phyloP scores from a whole-genome alignment of 2,888 invertebrate species.

The Cosmia pyralina region DNA sequence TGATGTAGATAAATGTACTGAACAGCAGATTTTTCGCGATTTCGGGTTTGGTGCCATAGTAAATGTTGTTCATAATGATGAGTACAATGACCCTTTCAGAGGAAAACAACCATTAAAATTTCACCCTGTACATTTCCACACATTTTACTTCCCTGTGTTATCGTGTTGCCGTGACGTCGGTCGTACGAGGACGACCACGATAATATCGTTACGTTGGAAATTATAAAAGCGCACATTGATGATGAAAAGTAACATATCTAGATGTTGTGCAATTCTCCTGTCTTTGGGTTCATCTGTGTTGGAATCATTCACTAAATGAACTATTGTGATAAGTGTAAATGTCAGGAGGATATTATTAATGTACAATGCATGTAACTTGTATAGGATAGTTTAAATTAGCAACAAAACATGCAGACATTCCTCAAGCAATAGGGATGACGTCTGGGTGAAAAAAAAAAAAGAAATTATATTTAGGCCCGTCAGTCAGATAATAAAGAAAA shows the following conservation, averaged over 20 bases:
- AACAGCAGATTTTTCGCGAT: too few relatives aligned
- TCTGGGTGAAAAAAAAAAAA: too few relatives aligned
- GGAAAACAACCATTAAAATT: too few relatives aligned
- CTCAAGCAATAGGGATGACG: not conserved
- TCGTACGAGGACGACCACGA: too few relatives aligned
- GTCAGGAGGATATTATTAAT: not conserved
- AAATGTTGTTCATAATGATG: too few relatives aligned
- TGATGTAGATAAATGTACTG: too few relatives aligned
- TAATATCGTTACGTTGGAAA: not conserved
- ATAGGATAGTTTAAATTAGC: too few relatives aligned
- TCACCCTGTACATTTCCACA: not conserved
- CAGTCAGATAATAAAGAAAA: too few relatives aligned
- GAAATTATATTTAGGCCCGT: too few relatives aligned
- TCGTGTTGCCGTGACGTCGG: not conserved
- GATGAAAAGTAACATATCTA: constrained; percentile 46
- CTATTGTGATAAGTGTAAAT: constrained; percentile 28
- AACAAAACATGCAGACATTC: not conserved
- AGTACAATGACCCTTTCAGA: too few relatives aligned
- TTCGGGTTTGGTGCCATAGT: too few relatives aligned
- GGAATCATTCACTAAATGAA: not conserved
- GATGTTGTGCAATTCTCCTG: constrained; percentile 37
- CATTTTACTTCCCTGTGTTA: not conserved
- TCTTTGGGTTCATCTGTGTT: constrained; percentile 27
- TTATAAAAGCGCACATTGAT: constrained; percentile 2
- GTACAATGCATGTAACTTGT: not conserved